Base-by-base conservation (phyloP, 2,888 invertebrate species). In the Elysia crispata region DNA sequence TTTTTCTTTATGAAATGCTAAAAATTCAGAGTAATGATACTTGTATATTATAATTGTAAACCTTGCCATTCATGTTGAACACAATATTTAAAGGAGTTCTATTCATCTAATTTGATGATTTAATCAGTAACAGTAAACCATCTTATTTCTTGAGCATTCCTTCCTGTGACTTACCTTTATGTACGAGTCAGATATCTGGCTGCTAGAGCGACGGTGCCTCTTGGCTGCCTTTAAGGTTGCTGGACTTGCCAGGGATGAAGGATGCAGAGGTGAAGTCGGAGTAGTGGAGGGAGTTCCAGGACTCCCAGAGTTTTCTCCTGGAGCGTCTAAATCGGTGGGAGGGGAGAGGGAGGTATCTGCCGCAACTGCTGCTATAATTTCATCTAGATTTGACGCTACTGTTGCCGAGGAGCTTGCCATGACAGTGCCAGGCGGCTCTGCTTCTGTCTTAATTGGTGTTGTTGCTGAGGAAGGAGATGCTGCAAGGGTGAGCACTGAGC, bases 191-290 rank as follows among this genome's bases (percentile, higher is more conserved):
- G 83, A 83, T 1, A 81, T 50, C 1, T 84, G 81, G 54, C 86
- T 84, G 80, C 84, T 83, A 70, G 81, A 84, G 25, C 86, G 73
- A 23, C 84, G 76, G 33, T 85, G 83, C 73, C 85, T 82, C 74
- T 84, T 84, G 62, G 70, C 82, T 6, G 80, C 77, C 33, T 83
- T 80, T 25, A 70, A 3, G n/a, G 79, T 79, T 33, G 84, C 82
- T 3, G 84, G 83, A 3, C 84, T 85, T 15, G 70, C 77, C 20
- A 79, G 11, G 0, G 67, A 62, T 8, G 66, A 54, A 1, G 80
- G 73, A 13, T 15, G 57, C 11, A 30, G 18, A 54, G 73, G 57
- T 23, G 80, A 80, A 1, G 80, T 62, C 33, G 80, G 76, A 20
- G 80, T 50, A 11, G 76, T 80, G 15, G 77, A 76, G 78, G 85